Evolutionary conservation across 1,140 invertebrate species (phyloP).

Genomic region (Mya arenaria): DNA sequence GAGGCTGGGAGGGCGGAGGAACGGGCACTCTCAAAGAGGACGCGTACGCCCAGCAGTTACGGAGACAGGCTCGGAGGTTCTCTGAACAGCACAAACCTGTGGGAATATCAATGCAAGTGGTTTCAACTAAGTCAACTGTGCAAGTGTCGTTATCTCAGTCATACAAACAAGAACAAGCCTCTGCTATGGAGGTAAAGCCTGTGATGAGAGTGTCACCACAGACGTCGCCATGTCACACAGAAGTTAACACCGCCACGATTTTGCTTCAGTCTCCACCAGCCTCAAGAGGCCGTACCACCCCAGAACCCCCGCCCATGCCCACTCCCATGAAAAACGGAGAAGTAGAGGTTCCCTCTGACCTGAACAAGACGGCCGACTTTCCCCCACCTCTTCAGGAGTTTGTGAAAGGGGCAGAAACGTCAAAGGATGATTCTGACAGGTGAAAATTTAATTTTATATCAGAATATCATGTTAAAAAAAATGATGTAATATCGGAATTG

Average conservation of each 20-base stretch:
- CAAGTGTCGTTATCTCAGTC: constrained; percentile 63
- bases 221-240: constrained; percentile 31
- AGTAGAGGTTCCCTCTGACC: constrained; percentile 45
- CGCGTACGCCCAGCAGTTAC: constrained; percentile 69
- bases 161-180: constrained; percentile 67
- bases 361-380: constrained; percentile 57
- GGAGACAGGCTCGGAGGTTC: constrained; percentile 66
- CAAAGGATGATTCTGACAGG: constrained; percentile 32
- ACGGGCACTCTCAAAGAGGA: constrained; percentile 67
- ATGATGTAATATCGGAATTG: no score
- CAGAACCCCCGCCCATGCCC: constrained; percentile 61
- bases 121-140: constrained; percentile 59
- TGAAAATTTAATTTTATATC: no score
- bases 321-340: constrained; percentile 59
- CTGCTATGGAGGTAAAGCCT: constrained; percentile 34
- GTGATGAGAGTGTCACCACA: constrained; percentile 20
- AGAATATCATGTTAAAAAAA: no score
- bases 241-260: neutral
- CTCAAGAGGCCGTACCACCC: constrained; percentile 10
- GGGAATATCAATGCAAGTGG: constrained; percentile 49
- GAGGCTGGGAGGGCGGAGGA: constrained; percentile 56
- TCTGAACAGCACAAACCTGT: constrained; percentile 63
- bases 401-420: neutral
- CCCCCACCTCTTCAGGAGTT: constrained; percentile 68
- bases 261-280: constrained; percentile 32